Evolutionary conservation across 2,888 invertebrate species (phyloP).

Genomic region (Tortricodes alternella): DNA sequence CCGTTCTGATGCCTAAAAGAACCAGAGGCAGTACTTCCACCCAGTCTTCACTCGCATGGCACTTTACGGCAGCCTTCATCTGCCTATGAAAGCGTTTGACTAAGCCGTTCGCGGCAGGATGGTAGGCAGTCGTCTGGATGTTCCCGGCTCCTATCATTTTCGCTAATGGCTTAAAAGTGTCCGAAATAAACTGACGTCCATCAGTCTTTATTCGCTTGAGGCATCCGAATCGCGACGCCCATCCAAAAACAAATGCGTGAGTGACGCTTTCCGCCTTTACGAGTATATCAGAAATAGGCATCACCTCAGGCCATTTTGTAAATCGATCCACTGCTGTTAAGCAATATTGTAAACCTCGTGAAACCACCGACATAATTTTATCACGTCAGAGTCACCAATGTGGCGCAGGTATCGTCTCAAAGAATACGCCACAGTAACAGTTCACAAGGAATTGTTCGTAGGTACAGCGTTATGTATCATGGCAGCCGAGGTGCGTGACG

Average conservation of each 20-base stretch:
- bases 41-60: constrained; percentile 41
- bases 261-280: constrained; percentile 48
- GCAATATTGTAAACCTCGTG: constrained; percentile 27
- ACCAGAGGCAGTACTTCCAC: constrained; percentile 7
- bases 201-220: constrained; percentile 35
- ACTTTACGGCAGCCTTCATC: constrained; percentile 32
- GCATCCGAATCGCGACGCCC: constrained; percentile 55
- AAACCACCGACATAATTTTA: too few relatives aligned
- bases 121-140: constrained; percentile 15
- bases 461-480: too few relatives aligned
- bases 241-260: constrained; percentile 41
- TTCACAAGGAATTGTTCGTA: too few relatives aligned
- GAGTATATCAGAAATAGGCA: constrained; percentile 45
- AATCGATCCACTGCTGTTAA: constrained; percentile 44
- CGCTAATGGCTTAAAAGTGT: neutral
- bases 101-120: constrained; percentile 49
- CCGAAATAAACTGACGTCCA: constrained; percentile 37
- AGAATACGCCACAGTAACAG: too few relatives aligned
- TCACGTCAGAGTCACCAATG: too few relatives aligned
- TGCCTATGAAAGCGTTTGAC: constrained; percentile 55
- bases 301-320: constrained; percentile 48
- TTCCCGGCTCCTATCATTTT: neutral
- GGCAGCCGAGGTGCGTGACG: too few relatives aligned
- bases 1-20: constrained; percentile 7
- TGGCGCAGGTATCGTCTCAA: too few relatives aligned